Base-by-base conservation (phyloP, 2,113 vertebrate species). In the Poecilia latipinna region DNA sequence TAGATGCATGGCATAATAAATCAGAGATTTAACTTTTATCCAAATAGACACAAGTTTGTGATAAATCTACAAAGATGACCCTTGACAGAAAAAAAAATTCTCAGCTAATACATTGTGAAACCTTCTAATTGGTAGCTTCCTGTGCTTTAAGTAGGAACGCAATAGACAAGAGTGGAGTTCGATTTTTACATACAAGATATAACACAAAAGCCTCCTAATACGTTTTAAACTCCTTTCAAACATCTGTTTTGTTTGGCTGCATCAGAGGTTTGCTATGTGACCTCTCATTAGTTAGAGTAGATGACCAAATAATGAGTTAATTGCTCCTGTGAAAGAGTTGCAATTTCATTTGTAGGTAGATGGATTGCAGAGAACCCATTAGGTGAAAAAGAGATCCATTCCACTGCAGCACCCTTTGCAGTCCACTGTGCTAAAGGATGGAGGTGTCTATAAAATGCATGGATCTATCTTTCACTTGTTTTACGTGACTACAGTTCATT, bases 311-410 rank as follows among this genome's bases (percentile, higher is more conserved):
- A 73, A 87, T 76, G 37, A 54, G 28, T 77, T 71, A 57, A 87
- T 66, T 82, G 75, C 48, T 72, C 44, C 65, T 64, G 60, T 57
- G 72, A 77, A 69, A 79, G 80, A 75, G 64, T 44, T 61, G 35
- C 15, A 64, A 35, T 83, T 81, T 75, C 42, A 74, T 77, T 79
- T 80, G 80, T 82, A 82, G 84, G 67, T 69, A 71, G 83, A 86
- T 85, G 73, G 69, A 86, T 74, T 4, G 13, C 71, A 61, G 51
- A 39, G 68, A 15, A 84, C 29, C 61, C 69, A 77, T 82, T 76
- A 80, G 61, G 24, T 71, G 29, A 12, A 44, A 70, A 66, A 74
- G 28, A 26, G 61, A 83, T 79, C 60, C 29, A 82, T 82, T 78
- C 74, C 68, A 74, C 35, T 29, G 37, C 22, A 70, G 64, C 74